Evolutionary conservation across 1,140 invertebrate genomes (phyloP).

Genomic region (Brachionus manjavacas): DNA sequence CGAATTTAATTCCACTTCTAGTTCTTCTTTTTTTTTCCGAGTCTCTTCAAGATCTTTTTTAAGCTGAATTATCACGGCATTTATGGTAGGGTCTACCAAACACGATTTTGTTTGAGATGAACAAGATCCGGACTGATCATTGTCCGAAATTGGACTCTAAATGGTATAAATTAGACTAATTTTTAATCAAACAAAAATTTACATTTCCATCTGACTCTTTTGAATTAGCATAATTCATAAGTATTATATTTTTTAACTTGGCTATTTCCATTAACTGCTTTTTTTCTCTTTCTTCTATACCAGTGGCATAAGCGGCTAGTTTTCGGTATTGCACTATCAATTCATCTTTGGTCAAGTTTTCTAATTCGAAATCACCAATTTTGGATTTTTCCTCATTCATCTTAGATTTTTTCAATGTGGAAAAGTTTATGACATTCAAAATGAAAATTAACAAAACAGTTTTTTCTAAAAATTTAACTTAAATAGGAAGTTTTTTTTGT

Average conservation of each 20-base stretch:
- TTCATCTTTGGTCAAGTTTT: constrained; percentile 24
- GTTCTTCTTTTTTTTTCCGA: constrained; percentile 20
- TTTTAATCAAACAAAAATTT: background rate
- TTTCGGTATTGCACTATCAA: background rate
- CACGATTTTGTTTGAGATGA: background rate
- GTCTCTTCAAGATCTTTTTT: constrained; percentile 37
- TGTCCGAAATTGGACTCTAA: background rate
- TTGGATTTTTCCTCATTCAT: background rate
- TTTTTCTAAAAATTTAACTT: background rate
- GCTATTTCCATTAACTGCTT: constrained; percentile 25
- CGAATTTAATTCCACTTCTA: constrained; percentile 25
- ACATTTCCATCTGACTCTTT: constrained; percentile 12
- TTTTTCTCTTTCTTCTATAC: constrained; percentile 30
- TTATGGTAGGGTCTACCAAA: constrained; percentile 12
- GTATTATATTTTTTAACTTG: constrained; percentile 34
- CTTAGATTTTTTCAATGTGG: background rate
- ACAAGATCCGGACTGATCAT: background rate
- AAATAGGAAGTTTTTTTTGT: background rate
- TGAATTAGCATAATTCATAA: constrained; percentile 3
- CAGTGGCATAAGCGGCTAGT: background rate
- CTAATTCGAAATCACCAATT: constrained; percentile 20
- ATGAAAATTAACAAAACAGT: background rate
- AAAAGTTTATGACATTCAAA: background rate
- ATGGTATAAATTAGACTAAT: background rate
- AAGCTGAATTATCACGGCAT: background rate